Conservation (phyloP, 37 sponge, comb jelly and placozoan genomes). For the Halisarca cf. caerulea region DNA sequence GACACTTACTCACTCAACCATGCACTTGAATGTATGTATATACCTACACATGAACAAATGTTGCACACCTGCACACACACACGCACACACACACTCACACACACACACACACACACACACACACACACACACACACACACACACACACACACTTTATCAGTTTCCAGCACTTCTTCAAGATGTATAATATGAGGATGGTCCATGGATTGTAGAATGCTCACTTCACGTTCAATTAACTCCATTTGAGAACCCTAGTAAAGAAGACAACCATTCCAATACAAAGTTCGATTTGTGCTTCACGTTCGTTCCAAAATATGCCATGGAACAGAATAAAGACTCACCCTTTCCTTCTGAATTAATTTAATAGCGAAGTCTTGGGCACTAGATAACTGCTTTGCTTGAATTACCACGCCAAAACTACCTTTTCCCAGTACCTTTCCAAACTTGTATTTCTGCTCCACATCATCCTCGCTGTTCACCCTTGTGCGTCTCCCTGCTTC, state of each 20-base stretch:
- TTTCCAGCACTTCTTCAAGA: slow-evolving; percentile 87
- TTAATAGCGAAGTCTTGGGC: slow-evolving; percentile 81
- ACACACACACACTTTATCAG: slow-evolving; percentile 71
- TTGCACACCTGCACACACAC: too few species aligned
- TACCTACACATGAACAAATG: too few species aligned
- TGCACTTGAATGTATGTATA: too few species aligned
- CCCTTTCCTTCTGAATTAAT: slow-evolving; percentile 89
- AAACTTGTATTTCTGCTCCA: slow-evolving; percentile 59
- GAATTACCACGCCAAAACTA: slow-evolving; percentile 80
- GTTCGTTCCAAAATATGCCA: not conserved
- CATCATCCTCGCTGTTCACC: slow-evolving; percentile 67
- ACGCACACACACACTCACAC: not conserved
- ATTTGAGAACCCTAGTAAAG: slow-evolving; percentile 36
- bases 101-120: not conserved
- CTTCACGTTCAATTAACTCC: slow-evolving; percentile 84
- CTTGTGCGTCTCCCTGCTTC: slow-evolving; percentile 40
- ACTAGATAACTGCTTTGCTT: slow-evolving; percentile 58
- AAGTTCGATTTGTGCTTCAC: not conserved
- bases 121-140: not conserved
- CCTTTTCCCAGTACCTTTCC: slow-evolving; percentile 85
- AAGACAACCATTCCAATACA: not conserved
- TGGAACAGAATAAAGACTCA: too few species aligned
- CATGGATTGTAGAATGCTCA: slow-evolving; percentile 78
- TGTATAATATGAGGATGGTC: slow-evolving; percentile 86
- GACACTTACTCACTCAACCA: too few species aligned